Evolutionary conservation across 2,797 vertebrate genomes (phyloP), one percentile per base, ranked within the genome.

Genomic region (Lepidocolaptes lacrymiger): DNA sequence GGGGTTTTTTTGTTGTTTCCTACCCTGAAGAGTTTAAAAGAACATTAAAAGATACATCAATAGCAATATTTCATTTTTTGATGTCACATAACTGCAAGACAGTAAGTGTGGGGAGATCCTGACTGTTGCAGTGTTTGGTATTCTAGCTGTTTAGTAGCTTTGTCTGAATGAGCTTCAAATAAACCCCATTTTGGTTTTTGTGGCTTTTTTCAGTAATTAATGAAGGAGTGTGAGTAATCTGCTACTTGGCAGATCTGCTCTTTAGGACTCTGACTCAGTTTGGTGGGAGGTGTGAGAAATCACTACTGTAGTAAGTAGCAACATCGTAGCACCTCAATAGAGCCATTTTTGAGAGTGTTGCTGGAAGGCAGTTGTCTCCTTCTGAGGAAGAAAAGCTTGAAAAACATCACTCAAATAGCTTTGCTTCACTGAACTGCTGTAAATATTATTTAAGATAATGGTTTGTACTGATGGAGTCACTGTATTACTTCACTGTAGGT

Each of bases 251-350:
- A 92, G 58, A 64, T 56, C 43, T 19, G 6, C 44, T 88, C 85
- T 84, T 82, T 44, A 48, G 77, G 76, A 59, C 68, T 80, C 48
- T 95, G 94, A 93, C 85, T 95, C 61, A 76, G 44, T 86, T 85
- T 56, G 61, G 91, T 96, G 91, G 94, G 94, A 94, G 92, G 74
- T 96, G 92, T 95, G 94, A 93, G 77, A 95, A 97, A 93, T 94
- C 89, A 77, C 83, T 91, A 66, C 37, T 0, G 2, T 72, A 88
- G 91, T 88, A 88, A 79, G 83, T 12, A 85, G 83, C 44, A 64
- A 18, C 78, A 87, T 73, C 1, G 77, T 93, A 91, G 85, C 92
- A 84, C 78, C n/a, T 91, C 83, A 87, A 34, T 32, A 76, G 69
- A 77, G 28, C 4, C 1, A 6, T 48, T 95, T 83, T 59, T 81